A percentile compares a stretch with the other conserved stretches of the same genome.
Conservation (phyloP, 2,797 vertebrate species). For the Spinibarbus caldwelli region DNA sequence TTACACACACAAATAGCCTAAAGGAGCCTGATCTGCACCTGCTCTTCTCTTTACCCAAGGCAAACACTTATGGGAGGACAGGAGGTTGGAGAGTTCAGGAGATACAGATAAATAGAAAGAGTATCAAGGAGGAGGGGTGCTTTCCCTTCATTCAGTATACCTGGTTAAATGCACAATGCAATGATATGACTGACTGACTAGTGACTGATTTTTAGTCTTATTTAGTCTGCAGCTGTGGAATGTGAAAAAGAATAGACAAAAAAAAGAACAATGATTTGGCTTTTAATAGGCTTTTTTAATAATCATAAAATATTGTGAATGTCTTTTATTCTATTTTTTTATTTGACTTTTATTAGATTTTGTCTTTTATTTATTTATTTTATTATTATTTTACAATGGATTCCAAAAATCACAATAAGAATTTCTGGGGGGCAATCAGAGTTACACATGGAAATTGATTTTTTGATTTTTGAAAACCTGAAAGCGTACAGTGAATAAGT, state of each 20-base stretch:
- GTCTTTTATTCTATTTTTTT: not conserved
- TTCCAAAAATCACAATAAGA: too few species aligned
- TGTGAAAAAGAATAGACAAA: not conserved
- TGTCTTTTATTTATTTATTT: too few species aligned
- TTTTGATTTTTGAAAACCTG: too few species aligned
- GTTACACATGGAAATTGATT: too few species aligned
- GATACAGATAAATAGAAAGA: conserved; percentile 19
- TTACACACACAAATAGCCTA: conserved; percentile 48
- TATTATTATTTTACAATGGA: too few species aligned
- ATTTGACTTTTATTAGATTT: not conserved
- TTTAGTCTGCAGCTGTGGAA: conserved; percentile 1
- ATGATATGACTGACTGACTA: not conserved
- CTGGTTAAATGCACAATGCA: not conserved
- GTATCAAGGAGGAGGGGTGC: not conserved
- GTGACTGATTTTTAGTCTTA: not conserved
- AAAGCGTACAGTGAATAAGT: too few species aligned
- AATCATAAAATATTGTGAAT: not conserved
- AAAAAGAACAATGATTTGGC: not conserved
- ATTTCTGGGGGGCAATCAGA: too few species aligned
- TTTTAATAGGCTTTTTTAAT: not conserved
- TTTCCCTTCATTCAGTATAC: conserved; percentile 9
- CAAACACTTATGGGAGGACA: conserved; percentile 64
- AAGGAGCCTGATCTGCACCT: conserved; percentile 69
- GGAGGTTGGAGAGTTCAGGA: conserved; percentile 28
- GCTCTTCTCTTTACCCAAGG: conserved; percentile 66